phyloP scores from a whole-genome alignment of 2,113 vertebrate genomes.

The Eurystomus gularis region DNA sequence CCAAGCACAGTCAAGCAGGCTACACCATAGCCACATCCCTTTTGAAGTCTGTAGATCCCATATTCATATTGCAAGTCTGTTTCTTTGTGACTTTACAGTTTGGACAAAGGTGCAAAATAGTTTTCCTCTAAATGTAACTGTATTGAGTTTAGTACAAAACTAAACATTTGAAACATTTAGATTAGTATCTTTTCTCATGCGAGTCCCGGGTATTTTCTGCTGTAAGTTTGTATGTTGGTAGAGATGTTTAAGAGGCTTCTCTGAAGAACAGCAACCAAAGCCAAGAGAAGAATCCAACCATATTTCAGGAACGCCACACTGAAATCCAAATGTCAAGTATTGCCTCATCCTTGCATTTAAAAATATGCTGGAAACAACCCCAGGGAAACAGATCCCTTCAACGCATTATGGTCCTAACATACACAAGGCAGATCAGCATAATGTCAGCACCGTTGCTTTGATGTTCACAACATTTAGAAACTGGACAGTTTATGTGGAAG shows the following conservation, averaged over 20 bases:
- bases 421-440: not conserved
- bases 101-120: slow-evolving; percentile 43
- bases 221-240: not conserved
- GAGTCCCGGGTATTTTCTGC: not conserved
- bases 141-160: slow-evolving; percentile 19
- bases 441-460: not conserved
- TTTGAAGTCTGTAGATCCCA: slow-evolving; percentile 1
- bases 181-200: not conserved
- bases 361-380: not conserved
- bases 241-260: slow-evolving; percentile 10
- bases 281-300: not conserved
- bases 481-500: slow-evolving; percentile 48
- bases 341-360: not conserved
- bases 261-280: slow-evolving; percentile 8
- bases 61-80: not conserved
- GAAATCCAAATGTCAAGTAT: slow-evolving; percentile 37
- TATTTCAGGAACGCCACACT: not conserved
- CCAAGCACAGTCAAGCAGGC: slow-evolving; percentile 39
- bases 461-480: slow-evolving; percentile 33
- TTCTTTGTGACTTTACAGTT: not conserved
- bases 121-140: slow-evolving; percentile 31
- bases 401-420: not conserved
- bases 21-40: slow-evolving; percentile 30
- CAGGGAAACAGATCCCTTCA: not conserved
- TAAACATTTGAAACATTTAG: not conserved